phyloP scores from a whole-genome alignment of 1,140 invertebrate genomes.

The Drosophila sp. region DNA sequence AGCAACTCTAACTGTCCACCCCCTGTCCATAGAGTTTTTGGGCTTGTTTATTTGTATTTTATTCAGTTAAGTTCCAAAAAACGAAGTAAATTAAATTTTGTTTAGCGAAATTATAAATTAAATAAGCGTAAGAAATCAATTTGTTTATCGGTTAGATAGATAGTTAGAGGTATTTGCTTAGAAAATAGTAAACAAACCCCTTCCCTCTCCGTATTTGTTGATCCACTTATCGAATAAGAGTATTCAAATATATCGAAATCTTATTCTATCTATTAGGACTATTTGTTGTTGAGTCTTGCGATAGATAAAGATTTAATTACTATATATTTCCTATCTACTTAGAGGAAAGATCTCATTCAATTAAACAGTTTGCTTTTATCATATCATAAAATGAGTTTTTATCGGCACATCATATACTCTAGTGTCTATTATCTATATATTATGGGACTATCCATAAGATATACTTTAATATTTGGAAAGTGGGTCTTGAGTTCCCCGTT shows the following conservation, averaged over 20 bases:
- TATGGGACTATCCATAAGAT: constrained; percentile 1
- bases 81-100: constrained; percentile 52
- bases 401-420: not conserved
- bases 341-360: not conserved
- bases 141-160: constrained; percentile 9
- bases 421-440: not conserved
- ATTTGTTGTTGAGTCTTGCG: not conserved
- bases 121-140: constrained; percentile 51
- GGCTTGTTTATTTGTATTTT: constrained; percentile 23
- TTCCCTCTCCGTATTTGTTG: not conserved
- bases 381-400: not conserved
- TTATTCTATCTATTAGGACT: not conserved
- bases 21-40: constrained; percentile 5
- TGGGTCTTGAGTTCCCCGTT: not conserved
- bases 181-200: constrained; percentile 26
- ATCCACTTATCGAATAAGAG: constrained; percentile 10
- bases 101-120: constrained; percentile 68
- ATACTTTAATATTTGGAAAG: not conserved
- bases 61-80: constrained; percentile 27
- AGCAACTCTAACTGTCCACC: constrained; percentile 21
- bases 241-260: constrained; percentile 1
- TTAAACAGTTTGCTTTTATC: not conserved
- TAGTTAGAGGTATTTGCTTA: constrained; percentile 1
- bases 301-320: constrained; percentile 3
- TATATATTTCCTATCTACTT: not conserved